Evolutionary conservation across 1,140 invertebrate species (phyloP).

Genomic region (Gyrodactylus bullatarudis): DNA sequence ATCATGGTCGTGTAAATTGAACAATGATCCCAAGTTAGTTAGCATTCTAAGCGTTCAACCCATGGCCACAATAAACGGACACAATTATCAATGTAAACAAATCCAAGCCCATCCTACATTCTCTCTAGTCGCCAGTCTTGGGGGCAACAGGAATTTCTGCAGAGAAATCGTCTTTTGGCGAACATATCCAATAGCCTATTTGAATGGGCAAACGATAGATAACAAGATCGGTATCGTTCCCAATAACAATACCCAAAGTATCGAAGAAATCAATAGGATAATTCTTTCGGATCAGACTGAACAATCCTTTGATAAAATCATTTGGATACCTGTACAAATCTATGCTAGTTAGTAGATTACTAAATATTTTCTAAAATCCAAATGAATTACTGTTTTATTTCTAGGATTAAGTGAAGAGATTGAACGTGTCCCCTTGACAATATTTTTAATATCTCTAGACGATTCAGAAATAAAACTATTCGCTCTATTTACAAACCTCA

Average conservation of each 20-base stretch:
- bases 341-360: no score
- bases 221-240: not conserved
- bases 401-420: no score
- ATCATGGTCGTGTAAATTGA: not conserved
- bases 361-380: no score
- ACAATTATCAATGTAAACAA: not conserved
- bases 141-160: not conserved
- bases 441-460: no score
- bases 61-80: not conserved
- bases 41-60: not conserved
- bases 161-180: not conserved
- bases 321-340: not conserved
- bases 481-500: no score
- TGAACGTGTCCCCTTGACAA: no score
- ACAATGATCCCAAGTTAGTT: not conserved
- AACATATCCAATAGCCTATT: not conserved
- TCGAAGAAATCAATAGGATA: not conserved
- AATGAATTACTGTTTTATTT: no score
- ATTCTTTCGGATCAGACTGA: not conserved
- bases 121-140: not conserved
- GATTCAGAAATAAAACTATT: no score
- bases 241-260: not conserved
- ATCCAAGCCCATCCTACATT: not conserved
- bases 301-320: not conserved
- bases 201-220: not conserved